Evolutionary conservation across 2,888 invertebrate genomes (phyloP), one percentile per base, ranked within the genome.

Genomic region (Zhuqinia jingwanae): DNA sequence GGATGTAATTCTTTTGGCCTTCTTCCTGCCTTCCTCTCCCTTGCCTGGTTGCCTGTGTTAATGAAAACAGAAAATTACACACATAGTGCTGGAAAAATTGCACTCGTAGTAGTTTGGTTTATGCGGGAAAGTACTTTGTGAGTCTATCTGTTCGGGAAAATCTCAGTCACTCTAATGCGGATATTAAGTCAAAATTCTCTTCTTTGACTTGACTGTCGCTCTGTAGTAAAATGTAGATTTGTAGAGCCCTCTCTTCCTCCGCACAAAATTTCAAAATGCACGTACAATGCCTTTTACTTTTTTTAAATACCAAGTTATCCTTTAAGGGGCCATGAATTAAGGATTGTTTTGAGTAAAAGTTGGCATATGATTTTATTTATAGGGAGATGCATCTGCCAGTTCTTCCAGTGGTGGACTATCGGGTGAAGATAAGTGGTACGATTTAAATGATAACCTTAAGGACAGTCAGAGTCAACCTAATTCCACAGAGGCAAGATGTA

Each of bases 401-500:
- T 94, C 94, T 87, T 94, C 94, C 88, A 94, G 94, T 91, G 95
- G 95, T 70, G 94, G 95, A 91, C 94, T 78, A 94, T 94, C 90
- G 93, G 70, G 92, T 88, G 94, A 95, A 90, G 95, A 95, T 91
- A 94, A 95, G 91, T 95, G 95, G 95, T 94, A 93, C 88, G 92
- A 92, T 87, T 90, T 92, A 83, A 83, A 83, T 56, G 89, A 91
- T 87, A 92, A 92, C 88, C 90, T 91, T 80, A 87, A 90, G 30
- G 92, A 92, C 60, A 89, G 87, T n/a, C 22, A 80, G 68, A 11
- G 73, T 73, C 70, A 87, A 58, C 22, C 88, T 25, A 73, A 47
- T 42, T 20, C 80, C 42, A 77, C 85, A 60, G 70, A 89, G 17
- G 50, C 79, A 79, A 88, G 89, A 88, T 78, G 81, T 81, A 87